These are phyloP conservation scores for Heloderma charlesbogerti DNA, from an alignment of 2,113 vertebrate genomes.

Conservation along the genomic window DNA sequence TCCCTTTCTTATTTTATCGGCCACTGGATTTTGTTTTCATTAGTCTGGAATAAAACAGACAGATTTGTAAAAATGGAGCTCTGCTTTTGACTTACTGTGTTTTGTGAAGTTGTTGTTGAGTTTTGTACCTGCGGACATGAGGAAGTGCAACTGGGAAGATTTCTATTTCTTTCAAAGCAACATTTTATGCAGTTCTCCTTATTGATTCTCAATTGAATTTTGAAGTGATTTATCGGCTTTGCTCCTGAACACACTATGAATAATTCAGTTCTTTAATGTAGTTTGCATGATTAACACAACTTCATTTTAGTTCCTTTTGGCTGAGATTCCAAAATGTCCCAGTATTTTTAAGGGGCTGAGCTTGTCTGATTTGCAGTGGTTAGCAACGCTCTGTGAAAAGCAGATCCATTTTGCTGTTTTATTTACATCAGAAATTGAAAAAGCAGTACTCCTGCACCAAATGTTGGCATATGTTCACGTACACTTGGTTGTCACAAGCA, in stretches of 20 bases:
- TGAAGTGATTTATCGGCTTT: not conserved
- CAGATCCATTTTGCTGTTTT: not conserved
- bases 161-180: not conserved
- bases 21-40: not conserved
- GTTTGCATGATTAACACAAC: not conserved
- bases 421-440: not conserved
- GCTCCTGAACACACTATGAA: slow-evolving; percentile 1
- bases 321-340: not conserved
- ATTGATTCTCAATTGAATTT: not conserved
- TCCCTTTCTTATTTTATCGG: not conserved
- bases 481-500: not conserved
- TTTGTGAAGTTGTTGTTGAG: not conserved
- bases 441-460: not conserved
- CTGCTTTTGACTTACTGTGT: not conserved
- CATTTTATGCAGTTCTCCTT: not conserved
- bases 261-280: slow-evolving; percentile 29
- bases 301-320: slow-evolving; percentile 19
- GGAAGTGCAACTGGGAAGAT: not conserved
- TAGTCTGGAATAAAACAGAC: not conserved
- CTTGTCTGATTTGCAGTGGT: slow-evolving; percentile 2
- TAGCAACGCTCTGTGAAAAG: slow-evolving; percentile 5
- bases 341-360: not conserved
- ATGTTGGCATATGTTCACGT: not conserved
- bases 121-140: not conserved
- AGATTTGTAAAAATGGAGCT: not conserved